phyloP scores from a whole-genome alignment of 2,113 vertebrate genomes.

The Chitala chitala region DNA sequence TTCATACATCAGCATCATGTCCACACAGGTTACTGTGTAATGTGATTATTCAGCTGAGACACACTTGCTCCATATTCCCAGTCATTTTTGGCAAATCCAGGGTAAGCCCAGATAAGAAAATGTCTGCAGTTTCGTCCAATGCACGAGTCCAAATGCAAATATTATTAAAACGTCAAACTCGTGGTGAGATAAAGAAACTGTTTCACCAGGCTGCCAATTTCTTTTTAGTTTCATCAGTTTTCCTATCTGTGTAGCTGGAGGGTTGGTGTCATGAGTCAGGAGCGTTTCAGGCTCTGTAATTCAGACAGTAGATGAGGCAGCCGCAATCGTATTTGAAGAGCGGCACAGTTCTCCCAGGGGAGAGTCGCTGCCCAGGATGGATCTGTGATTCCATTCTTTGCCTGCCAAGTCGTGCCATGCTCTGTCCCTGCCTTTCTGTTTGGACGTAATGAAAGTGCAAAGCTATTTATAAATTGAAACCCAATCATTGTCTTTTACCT shows the following conservation, averaged over 20 bases:
- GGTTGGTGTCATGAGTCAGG: too few species aligned
- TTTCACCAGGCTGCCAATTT: too few species aligned
- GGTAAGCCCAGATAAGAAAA: not conserved
- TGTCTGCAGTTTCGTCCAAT: not conserved
- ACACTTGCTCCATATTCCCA: too few species aligned
- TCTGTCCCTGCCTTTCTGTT: not conserved
- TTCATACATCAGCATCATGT: not conserved
- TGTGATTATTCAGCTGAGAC: constrained; percentile 4
- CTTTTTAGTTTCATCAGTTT: too few species aligned
- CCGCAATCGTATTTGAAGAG: too few species aligned
- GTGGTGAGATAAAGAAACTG: too few species aligned
- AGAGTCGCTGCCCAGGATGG: not conserved
- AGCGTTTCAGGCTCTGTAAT: not conserved
- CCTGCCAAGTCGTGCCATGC: not conserved
- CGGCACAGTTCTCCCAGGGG: not conserved
- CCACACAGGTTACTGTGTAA: not conserved
- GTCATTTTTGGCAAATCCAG: not conserved
- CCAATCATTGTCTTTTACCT: not conserved
- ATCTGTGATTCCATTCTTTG: not conserved
- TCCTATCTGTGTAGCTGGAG: too few species aligned
- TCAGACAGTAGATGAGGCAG: too few species aligned
- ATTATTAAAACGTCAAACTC: too few species aligned
- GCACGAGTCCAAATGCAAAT: too few species aligned
- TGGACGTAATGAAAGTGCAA: not conserved
- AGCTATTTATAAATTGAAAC: not conserved